Conservation (phyloP, 2,797 vertebrate genomes). For the Poeciliopsis presidionis region DNA sequence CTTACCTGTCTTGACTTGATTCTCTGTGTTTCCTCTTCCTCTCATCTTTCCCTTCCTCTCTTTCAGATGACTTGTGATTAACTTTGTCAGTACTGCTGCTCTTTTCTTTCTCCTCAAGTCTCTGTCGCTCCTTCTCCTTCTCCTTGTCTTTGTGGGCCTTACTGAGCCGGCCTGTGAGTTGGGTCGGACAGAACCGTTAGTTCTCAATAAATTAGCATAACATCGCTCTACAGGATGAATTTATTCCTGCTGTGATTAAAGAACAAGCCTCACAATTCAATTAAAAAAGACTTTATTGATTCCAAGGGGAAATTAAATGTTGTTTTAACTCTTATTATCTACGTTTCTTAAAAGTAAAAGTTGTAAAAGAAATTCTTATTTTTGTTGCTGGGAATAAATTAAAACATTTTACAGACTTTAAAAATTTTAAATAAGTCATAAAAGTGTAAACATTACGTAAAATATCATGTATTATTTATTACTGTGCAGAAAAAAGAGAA, state of each 20-base stretch:
- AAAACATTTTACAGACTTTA: no score
- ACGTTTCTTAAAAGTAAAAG: not conserved
- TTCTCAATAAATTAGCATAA: no score
- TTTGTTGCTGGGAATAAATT: no score
- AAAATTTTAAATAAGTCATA: no score
- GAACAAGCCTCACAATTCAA: no score
- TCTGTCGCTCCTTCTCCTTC: slow-evolving; percentile 65
- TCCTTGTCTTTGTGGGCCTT: slow-evolving; percentile 77
- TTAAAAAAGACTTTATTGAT: no score
- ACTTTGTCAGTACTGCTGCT: slow-evolving; percentile 47
- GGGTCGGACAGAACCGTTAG: not conserved
- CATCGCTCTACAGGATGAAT: no score
- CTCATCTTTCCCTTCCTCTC: slow-evolving; percentile 60
- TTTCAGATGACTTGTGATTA: slow-evolving; percentile 68
- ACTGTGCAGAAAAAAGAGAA: no score
- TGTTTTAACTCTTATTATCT: not conserved
- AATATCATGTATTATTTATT: no score
- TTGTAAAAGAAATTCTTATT: no score
- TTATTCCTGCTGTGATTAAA: not conserved
- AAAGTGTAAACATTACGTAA: no score
- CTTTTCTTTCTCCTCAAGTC: slow-evolving; percentile 47
- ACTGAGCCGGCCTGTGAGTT: slow-evolving; percentile 72
- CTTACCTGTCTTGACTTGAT: slow-evolving; percentile 71
- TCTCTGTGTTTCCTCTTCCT: slow-evolving; percentile 79
- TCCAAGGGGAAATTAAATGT: no score